phyloP scores from a whole-genome alignment of 2,797 vertebrate species.

The Catostomus latipinnis region DNA sequence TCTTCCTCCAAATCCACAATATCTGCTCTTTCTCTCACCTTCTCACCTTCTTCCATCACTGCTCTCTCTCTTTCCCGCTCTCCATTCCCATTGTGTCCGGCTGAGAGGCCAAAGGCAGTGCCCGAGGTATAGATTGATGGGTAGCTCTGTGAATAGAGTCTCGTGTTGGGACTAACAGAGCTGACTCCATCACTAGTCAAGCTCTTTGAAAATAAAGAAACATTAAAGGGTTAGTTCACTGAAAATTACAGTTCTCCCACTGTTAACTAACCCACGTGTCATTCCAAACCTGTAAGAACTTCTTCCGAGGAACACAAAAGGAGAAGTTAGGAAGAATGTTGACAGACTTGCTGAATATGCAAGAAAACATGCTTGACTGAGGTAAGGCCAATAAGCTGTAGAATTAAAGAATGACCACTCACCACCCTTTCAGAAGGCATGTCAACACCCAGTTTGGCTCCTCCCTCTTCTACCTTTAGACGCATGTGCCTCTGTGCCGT shows the following conservation, averaged over 20 bases:
- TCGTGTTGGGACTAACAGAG: slow-evolving; percentile 69
- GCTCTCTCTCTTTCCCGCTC: slow-evolving; percentile 70
- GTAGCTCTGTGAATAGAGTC: slow-evolving; percentile 84
- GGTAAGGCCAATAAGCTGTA: no score
- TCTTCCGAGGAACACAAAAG: no score
- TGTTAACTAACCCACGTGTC: no score
- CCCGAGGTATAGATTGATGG: slow-evolving; percentile 82
- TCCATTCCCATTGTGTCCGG: slow-evolving; percentile 63
- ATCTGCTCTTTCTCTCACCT: slow-evolving; percentile 63
- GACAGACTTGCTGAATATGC: no score
- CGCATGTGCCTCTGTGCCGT: slow-evolving; percentile 77
- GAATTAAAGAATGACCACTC: slow-evolving; percentile 52
- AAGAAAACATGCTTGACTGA: no score
- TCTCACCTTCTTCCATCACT: slow-evolving; percentile 59
- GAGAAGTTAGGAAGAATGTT: no score
- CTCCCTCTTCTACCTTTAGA: slow-evolving; percentile 60
- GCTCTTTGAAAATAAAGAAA: slow-evolving; percentile 59
- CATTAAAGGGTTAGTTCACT: no score
- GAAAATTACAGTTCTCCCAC: no score
- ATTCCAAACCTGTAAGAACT: no score
- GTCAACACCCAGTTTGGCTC: slow-evolving; percentile 66
- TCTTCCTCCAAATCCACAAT: slow-evolving; percentile 76
- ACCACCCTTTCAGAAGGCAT: slow-evolving; percentile 73
- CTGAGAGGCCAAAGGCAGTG: slow-evolving; percentile 54
- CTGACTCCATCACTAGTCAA: slow-evolving; percentile 68